Evolutionary conservation across 1,140 invertebrate species (phyloP).

Genomic region (Hestina assimilis): DNA sequence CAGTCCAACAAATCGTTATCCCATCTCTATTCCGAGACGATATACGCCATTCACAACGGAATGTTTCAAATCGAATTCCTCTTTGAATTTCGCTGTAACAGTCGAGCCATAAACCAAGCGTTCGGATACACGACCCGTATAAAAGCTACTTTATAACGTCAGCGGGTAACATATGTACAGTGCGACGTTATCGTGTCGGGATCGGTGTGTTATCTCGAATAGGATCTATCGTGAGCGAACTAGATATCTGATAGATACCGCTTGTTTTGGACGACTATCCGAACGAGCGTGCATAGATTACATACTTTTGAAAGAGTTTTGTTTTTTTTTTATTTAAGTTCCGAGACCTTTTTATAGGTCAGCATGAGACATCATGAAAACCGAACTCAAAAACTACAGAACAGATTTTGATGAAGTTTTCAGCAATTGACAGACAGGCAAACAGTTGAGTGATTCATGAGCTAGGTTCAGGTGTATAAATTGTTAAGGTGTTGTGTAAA

Average conservation of each 20-base stretch:
- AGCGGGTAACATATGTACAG: constrained; percentile 44
- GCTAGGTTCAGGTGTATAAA: too few relatives aligned
- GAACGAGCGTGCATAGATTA: constrained; percentile 2
- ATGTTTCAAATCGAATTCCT: constrained; percentile 16
- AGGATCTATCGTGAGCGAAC: constrained; percentile 35
- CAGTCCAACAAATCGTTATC: too few relatives aligned
- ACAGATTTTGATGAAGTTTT: too few relatives aligned
- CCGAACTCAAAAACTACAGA: too few relatives aligned
- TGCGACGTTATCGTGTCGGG: constrained; percentile 39
- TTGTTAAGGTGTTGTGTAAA: too few relatives aligned
- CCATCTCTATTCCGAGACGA: neutral
- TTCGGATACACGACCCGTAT: constrained; percentile 32
- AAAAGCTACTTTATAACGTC: constrained; percentile 47
- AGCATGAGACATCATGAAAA: too few relatives aligned
- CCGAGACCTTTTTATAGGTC: too few relatives aligned
- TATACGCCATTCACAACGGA: neutral
- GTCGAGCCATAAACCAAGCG: constrained; percentile 30
- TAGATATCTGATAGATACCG: constrained; percentile 34
- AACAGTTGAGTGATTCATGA: too few relatives aligned
- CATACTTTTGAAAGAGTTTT: too few relatives aligned
- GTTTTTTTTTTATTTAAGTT: too few relatives aligned
- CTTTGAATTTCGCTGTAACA: constrained; percentile 15
- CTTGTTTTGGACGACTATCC: constrained; percentile 21
- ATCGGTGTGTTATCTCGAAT: constrained; percentile 46
- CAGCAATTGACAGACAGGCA: too few relatives aligned